These are phyloP conservation scores for Merops nubicus DNA, from an alignment of 2,113 vertebrate genomes.

Conservation along the genomic window DNA sequence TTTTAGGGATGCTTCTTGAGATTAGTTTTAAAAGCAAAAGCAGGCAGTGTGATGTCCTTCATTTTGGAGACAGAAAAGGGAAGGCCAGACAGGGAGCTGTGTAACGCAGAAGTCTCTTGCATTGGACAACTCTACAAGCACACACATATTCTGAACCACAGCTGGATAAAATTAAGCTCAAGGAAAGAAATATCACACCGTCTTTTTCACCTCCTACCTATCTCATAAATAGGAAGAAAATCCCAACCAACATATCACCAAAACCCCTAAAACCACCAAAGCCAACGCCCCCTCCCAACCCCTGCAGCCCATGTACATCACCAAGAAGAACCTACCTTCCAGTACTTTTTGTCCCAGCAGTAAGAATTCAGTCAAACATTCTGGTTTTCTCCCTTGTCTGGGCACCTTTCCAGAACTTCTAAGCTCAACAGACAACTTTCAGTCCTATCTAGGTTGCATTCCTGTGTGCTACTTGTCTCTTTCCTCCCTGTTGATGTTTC, in stretches of 20 bases:
- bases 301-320: background rate
- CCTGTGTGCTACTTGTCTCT: background rate
- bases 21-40: background rate
- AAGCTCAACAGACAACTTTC: background rate
- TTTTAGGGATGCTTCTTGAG: background rate
- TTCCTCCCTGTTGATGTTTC: background rate
- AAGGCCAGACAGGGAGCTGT: background rate
- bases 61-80: background rate
- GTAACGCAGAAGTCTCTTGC: background rate
- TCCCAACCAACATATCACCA: background rate
- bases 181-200: background rate
- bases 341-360: background rate
- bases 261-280: background rate
- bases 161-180: background rate
- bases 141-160: background rate
- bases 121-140: background rate
- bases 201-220: background rate
- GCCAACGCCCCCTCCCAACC: background rate
- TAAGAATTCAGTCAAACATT: background rate
- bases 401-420: slow-evolving; percentile 2
- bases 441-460: background rate
- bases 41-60: background rate
- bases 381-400: background rate
- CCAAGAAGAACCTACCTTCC: background rate
- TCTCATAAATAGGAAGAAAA: background rate